Percentiles rank a stretch among this genome's conserved stretches.
Conservation (phyloP, 2,797 vertebrate genomes). For the Sylvilagus floridanus region DNA sequence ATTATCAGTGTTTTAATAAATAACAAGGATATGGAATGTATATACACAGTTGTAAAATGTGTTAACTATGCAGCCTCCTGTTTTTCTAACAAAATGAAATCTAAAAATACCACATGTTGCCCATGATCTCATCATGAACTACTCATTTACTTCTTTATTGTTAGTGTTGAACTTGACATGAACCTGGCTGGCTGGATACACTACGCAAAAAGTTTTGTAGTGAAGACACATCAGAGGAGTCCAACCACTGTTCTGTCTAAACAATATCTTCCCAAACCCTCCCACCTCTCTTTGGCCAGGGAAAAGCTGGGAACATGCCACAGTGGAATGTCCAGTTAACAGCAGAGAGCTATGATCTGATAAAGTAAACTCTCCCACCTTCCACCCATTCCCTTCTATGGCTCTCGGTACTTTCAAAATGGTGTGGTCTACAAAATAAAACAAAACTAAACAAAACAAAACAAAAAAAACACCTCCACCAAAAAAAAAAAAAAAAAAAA, state of each 20-base stretch:
- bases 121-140: not conserved
- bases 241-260: not conserved
- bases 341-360: not conserved
- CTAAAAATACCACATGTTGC: not conserved
- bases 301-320: not conserved
- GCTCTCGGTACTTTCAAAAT: not conserved
- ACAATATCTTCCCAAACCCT: not conserved
- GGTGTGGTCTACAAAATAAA: not conserved
- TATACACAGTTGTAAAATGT: not conserved
- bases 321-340: not conserved
- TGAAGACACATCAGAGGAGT: not conserved
- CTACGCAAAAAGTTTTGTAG: not conserved
- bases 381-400: not conserved
- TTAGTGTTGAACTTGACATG: not conserved
- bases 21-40: conserved; percentile 2
- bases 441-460: not conserved
- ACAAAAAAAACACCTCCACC: not conserved
- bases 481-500: not conserved
- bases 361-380: not conserved
- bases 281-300: not conserved
- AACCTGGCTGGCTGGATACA: not conserved
- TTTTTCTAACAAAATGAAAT: conserved; percentile 40
- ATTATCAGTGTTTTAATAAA: conserved; percentile 54
- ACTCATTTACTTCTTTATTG: not conserved
- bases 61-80: not conserved